These are phyloP conservation scores for Melanotus villosus DNA, from an alignment of 2,888 invertebrate species.

Conservation along the genomic window DNA sequence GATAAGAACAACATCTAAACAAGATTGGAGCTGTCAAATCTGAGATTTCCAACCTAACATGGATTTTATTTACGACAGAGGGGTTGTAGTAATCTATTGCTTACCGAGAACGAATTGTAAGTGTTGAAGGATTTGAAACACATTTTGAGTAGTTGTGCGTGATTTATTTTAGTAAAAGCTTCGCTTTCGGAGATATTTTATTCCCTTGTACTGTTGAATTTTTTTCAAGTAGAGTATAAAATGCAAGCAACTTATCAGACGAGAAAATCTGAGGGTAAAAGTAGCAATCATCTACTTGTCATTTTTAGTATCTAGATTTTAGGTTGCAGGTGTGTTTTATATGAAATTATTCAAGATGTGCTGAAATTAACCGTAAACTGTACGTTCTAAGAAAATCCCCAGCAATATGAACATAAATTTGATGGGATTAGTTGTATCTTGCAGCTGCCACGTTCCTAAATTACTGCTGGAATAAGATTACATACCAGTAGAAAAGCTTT, in stretches of 20 bases:
- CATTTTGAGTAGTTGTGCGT: too few species aligned
- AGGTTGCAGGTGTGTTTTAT: constrained; percentile 35
- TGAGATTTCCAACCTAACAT: constrained; percentile 15
- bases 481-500: neutral
- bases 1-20: constrained; percentile 1
- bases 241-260: too few species aligned
- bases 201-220: too few species aligned
- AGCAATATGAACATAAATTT: constrained; percentile 41
- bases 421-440: constrained; percentile 40
- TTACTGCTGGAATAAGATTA: constrained; percentile 21
- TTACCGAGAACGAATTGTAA: neutral
- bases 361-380: constrained; percentile 39
- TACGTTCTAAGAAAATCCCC: constrained; percentile 29
- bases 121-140: neutral
- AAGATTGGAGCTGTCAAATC: constrained; percentile 20
- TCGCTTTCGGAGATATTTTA: too few species aligned
- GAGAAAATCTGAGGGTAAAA: neutral
- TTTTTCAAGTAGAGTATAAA: too few species aligned
- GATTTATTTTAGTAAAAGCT: too few species aligned
- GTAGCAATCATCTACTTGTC: constrained; percentile 13
- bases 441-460: constrained; percentile 40
- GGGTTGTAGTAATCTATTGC: neutral
- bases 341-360: constrained; percentile 35
- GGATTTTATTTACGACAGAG: constrained; percentile 4
- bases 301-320: constrained; percentile 19